phyloP scores from a whole-genome alignment of 1,140 invertebrate genomes.

The Euura saliciscinereae region DNA sequence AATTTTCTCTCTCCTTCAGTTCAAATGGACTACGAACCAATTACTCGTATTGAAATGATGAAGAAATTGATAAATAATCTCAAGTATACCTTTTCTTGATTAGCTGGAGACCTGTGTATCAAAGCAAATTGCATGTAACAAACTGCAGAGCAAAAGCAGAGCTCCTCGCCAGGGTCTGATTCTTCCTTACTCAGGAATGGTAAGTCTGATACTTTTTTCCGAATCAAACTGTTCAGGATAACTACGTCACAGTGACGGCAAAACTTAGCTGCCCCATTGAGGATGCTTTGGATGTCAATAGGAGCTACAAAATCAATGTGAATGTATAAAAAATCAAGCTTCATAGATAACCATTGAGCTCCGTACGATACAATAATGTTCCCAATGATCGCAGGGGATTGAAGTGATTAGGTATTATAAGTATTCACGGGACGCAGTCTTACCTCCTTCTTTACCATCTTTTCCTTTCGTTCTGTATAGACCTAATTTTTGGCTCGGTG shows the following conservation, averaged over 20 bases:
- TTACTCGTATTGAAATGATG: background rate
- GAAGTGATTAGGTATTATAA: too few species aligned
- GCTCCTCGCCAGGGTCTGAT: conserved; percentile 71
- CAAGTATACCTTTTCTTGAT: conserved; percentile 58
- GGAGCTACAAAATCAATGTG: conserved; percentile 60
- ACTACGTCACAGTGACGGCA: conserved; percentile 92
- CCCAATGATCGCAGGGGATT: too few species aligned
- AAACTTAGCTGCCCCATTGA: conserved; percentile 88
- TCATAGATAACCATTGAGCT: background rate
- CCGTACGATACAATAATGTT: background rate
- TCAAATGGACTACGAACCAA: background rate
- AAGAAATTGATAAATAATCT: background rate
- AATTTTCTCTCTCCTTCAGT: too few species aligned
- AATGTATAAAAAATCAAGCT: conserved; percentile 15
- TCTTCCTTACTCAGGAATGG: conserved; percentile 72
- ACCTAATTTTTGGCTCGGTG: conserved; percentile 80
- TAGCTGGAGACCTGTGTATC: conserved; percentile 65
- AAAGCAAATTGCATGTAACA: conserved; percentile 85
- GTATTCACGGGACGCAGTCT: conserved; percentile 20
- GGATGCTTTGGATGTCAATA: conserved; percentile 87
- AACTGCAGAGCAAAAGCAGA: conserved; percentile 83
- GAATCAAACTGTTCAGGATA: conserved; percentile 80
- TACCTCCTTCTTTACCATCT: conserved; percentile 82
- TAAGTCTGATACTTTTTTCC: conserved; percentile 82
- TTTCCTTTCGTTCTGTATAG: conserved; percentile 81